Percentiles rank a stretch among this genome's conserved stretches.
Conservation (phyloP, 2,888 invertebrate species). For the Tenodera sinensis region DNA sequence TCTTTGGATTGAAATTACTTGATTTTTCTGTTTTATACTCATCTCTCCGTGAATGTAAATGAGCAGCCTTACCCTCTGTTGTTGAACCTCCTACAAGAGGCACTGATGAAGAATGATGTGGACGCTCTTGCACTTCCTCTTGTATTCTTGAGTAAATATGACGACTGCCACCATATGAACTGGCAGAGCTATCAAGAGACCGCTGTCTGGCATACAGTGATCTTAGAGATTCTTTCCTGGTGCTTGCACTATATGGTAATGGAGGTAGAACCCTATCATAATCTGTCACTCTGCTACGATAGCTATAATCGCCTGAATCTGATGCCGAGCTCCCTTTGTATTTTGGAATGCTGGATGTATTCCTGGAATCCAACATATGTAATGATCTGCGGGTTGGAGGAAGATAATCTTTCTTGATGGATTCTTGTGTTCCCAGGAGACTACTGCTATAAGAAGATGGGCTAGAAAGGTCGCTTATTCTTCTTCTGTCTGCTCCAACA, state of each 20-base stretch:
- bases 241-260: neutral
- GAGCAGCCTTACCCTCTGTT: neutral
- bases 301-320: neutral
- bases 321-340: constrained; percentile 6
- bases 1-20: neutral
- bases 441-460: neutral
- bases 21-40: neutral
- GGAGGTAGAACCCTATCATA: constrained; percentile 13
- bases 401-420: neutral
- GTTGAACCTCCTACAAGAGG: neutral
- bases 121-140: neutral
- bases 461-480: neutral
- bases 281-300: neutral
- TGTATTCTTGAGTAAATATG: neutral
- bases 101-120: constrained; percentile 5
- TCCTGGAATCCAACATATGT: constrained; percentile 6
- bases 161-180: neutral
- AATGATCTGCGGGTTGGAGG: constrained; percentile 10
- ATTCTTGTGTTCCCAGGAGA: neutral
- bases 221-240: neutral
- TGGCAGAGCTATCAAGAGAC: neutral
- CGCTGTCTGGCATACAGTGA: neutral
- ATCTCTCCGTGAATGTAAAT: neutral
- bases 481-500: neutral
- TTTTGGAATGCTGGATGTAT: neutral